phyloP scores from a whole-genome alignment of 2,888 invertebrate genomes.

The Dichetophora obliterata region DNA sequence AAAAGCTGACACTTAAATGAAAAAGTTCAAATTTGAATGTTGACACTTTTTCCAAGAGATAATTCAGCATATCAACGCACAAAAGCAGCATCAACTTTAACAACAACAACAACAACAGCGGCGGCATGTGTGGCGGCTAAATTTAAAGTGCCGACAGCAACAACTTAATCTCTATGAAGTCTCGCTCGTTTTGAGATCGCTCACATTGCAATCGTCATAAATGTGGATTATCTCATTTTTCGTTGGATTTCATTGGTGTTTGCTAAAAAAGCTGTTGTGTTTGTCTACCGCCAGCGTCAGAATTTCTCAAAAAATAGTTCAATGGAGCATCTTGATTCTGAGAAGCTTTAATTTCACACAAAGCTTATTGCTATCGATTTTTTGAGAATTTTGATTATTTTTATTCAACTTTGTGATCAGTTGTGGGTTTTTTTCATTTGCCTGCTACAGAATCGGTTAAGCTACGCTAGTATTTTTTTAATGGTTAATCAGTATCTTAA shows the following conservation, averaged over 20 bases:
- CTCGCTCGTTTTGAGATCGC: not conserved
- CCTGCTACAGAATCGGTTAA: not conserved
- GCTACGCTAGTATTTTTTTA: not conserved
- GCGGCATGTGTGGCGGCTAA: not conserved
- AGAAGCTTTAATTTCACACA: conserved; percentile 9
- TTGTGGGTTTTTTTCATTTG: not conserved
- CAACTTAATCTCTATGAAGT: not conserved
- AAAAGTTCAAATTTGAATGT: conserved; percentile 24
- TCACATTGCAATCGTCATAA: not conserved
- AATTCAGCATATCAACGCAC: not conserved
- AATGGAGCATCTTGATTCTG: conserved; percentile 1
- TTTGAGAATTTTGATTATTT: not conserved
- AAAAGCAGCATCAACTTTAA: not conserved
- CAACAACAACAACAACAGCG: not conserved
- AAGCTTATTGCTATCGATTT: not conserved
- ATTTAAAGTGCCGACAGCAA: not conserved
- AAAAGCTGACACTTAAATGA: conserved; percentile 31
- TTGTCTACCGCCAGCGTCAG: not conserved
- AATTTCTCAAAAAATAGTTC: not conserved
- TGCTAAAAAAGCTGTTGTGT: not conserved
- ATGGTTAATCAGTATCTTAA: not conserved
- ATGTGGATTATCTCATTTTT: not conserved
- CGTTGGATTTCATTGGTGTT: too few species aligned
- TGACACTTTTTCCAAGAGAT: not conserved
- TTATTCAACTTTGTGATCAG: not conserved